Evolutionary conservation across 2,888 invertebrate species (phyloP), one percentile per base, ranked within the genome.

Genomic region (Aricia artaxerxes): DNA sequence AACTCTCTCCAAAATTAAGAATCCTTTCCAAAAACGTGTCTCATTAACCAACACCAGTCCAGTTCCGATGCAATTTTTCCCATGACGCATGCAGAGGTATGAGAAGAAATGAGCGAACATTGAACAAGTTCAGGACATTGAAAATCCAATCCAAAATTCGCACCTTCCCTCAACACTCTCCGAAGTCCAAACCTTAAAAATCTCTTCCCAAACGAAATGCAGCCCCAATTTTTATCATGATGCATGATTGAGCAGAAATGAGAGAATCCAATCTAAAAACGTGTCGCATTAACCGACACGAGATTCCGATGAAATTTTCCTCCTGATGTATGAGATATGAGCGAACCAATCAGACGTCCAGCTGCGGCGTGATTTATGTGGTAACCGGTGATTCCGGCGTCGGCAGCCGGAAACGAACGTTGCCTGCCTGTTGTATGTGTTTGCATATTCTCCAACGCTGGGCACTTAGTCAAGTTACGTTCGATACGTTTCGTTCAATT

Each of bases 401-500:
- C 85, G 84, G 85, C 83, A 83, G 82, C 83, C 85, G 87, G 88
- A 89, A 87, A 87, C 86, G 85, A 86, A 87, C 84, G 84, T 82
- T 82, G 82, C 60, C 82, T 82, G 85, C 82, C 82, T 82, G 79
- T 72, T 73, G 57, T 81, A 79, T 49, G 73, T 64, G 31, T 60
- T 73, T 69, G 72, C 57, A 78, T 72, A 78, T 35, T 38, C 38
- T 24, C 53, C n/a, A 49, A 40, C 57, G n/a, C 24, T 73, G 44
- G 16, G 57, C 16, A 16, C 4, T 4, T 57, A 53, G 2, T 49
- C 49, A 9, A 9, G 49, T 49, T 49, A 2, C 9, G 4, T 11
- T 49, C 4, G 49, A 49, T 7, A 49, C 2, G 9, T 9, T 9
- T 24, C 24, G 24, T 24, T 24, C 9, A 49, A 49, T 4, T 9